A percentile compares a stretch with the other conserved stretches of the same genome.
These are phyloP conservation scores for Epizoanthus stellaris DNA, from an alignment of 92 coral and sea anemone genomes.

Conservation along the genomic window DNA sequence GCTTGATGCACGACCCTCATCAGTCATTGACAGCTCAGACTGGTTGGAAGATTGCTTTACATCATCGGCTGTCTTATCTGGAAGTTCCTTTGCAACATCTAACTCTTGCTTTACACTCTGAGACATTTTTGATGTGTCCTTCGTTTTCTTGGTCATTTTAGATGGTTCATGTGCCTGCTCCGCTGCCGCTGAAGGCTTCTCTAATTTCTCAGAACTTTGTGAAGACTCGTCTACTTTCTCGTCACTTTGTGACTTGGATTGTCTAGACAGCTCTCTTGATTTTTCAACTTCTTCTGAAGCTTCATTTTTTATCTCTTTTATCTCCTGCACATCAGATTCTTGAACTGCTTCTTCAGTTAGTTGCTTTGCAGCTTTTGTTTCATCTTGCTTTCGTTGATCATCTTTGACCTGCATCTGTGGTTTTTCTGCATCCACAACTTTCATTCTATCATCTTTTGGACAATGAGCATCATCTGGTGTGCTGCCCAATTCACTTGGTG, in stretches of 20 bases:
- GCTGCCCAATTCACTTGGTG: background rate
- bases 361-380: background rate
- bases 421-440: background rate
- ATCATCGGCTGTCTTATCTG: background rate
- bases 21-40: background rate
- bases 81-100: background rate
- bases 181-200: background rate
- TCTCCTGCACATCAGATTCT: background rate
- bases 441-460: background rate
- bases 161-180: background rate
- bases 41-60: background rate
- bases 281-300: background rate
- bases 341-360: background rate
- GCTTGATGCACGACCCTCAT: background rate
- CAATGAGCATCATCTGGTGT: background rate
- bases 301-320: background rate
- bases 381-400: background rate
- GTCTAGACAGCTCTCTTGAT: slow-evolving; percentile 1
- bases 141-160: background rate
- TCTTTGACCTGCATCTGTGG: background rate
- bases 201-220: background rate
- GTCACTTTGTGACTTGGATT: background rate
- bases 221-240: background rate
- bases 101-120: background rate
- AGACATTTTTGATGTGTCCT: background rate